Percentiles rank a stretch among this genome's conserved stretches.
phyloP scores from a whole-genome alignment of 2,888 invertebrate genomes.

The Priocnemis perturbator region DNA sequence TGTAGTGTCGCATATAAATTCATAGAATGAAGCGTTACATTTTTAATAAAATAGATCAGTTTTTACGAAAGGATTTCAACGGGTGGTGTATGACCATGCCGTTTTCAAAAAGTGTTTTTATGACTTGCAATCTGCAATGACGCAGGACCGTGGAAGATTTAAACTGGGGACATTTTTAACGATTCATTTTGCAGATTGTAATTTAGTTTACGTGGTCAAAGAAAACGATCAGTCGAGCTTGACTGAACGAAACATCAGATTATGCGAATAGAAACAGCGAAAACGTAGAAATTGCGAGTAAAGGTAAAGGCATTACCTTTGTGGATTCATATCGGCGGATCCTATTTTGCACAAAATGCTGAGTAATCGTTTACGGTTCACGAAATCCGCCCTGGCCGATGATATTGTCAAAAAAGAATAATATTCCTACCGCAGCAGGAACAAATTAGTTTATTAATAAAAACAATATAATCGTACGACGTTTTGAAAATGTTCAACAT shows the following conservation, averaged over 20 bases:
- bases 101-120: too few relatives aligned
- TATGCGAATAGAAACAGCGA: conserved; percentile 35
- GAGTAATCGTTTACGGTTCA: conserved; percentile 40
- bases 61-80: too few relatives aligned
- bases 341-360: conserved; percentile 51
- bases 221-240: background rate
- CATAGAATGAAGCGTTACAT: too few relatives aligned
- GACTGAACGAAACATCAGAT: conserved; percentile 21
- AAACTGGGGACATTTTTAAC: background rate
- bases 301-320: conserved; percentile 26
- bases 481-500: conserved; percentile 53
- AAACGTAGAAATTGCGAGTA: conserved; percentile 10
- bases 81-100: too few relatives aligned
- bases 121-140: too few relatives aligned
- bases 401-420: conserved; percentile 52
- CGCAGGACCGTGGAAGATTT: background rate
- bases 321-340: conserved; percentile 41
- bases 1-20: too few relatives aligned
- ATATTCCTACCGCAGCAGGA: conserved; percentile 63
- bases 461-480: conserved; percentile 38
- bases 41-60: too few relatives aligned
- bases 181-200: too few relatives aligned
- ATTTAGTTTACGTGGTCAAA: too few relatives aligned
- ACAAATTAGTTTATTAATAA: conserved; percentile 49
- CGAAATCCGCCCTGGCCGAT: conserved; percentile 64